phyloP scores from a whole-genome alignment of 2,113 vertebrate species.

The Typhlomys cinereus region DNA sequence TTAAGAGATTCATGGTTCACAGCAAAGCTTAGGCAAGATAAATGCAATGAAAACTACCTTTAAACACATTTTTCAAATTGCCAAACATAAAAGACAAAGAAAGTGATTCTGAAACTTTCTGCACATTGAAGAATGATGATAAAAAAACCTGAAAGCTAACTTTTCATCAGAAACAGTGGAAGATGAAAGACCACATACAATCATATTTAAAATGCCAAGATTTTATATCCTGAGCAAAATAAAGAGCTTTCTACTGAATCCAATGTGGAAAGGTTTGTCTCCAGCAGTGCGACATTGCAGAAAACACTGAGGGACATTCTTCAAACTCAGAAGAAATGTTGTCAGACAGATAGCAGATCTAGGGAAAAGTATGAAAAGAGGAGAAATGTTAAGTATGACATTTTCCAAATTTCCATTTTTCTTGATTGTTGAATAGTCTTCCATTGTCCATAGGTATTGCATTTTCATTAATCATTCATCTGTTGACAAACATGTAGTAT shows the following conservation, averaged over 20 bases:
- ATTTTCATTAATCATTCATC: too few species aligned
- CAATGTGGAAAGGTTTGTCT: background rate
- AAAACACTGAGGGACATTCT: background rate
- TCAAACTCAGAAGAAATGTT: constrained; percentile 13
- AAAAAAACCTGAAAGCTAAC: background rate
- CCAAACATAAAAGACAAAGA: constrained; percentile 3
- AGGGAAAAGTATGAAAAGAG: background rate
- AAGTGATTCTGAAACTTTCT: background rate
- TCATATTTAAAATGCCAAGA: background rate
- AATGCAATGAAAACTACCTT: background rate
- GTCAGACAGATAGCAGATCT: background rate
- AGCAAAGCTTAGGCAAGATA: background rate
- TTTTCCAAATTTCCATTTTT: too few species aligned
- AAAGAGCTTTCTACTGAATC: background rate
- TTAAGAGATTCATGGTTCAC: background rate
- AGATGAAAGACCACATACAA: background rate
- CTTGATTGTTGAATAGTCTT: too few species aligned
- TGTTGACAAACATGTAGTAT: too few species aligned
- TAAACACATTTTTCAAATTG: background rate
- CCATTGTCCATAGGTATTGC: too few species aligned
- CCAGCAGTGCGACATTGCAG: background rate
- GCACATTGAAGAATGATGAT: background rate
- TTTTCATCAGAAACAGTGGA: background rate
- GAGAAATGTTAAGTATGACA: too few species aligned
- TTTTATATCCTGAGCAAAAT: constrained; percentile 2